These are phyloP conservation scores for Pyrgilauda ruficollis DNA, from an alignment of 2,113 vertebrate genomes.

Conservation along the genomic window DNA sequence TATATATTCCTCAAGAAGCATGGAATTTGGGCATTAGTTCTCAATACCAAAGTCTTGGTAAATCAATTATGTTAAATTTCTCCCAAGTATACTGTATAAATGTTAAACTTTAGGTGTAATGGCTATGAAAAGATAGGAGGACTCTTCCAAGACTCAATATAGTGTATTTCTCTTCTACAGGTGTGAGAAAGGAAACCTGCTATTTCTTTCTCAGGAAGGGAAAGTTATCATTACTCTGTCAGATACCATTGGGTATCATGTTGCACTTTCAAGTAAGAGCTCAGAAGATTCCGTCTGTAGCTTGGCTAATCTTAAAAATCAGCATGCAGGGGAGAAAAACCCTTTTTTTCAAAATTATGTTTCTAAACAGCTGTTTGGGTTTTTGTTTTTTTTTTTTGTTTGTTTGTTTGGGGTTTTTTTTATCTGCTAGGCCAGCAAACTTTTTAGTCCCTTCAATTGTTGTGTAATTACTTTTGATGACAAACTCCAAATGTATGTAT, in stretches of 20 bases:
- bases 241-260: neutral
- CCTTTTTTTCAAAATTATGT: neutral
- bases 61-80: neutral
- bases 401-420: neutral
- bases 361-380: neutral
- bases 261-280: neutral
- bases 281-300: neutral
- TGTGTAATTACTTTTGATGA: neutral
- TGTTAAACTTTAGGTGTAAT: neutral
- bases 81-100: neutral
- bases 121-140: neutral
- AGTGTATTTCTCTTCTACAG: neutral
- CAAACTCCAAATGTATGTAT: neutral
- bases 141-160: neutral
- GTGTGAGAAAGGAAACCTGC: neutral
- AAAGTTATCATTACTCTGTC: neutral
- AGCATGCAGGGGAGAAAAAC: neutral
- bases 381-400: too few species aligned
- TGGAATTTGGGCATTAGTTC: neutral
- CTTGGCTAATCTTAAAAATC: conserved; percentile 13
- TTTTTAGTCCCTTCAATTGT: neutral
- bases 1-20: neutral
- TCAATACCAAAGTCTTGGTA: neutral
- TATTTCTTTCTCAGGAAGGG: neutral
- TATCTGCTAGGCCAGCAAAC: neutral